Evolutionary conservation across 2,888 invertebrate genomes (phyloP).

Genomic region (Teinopalpus imperialis): DNA sequence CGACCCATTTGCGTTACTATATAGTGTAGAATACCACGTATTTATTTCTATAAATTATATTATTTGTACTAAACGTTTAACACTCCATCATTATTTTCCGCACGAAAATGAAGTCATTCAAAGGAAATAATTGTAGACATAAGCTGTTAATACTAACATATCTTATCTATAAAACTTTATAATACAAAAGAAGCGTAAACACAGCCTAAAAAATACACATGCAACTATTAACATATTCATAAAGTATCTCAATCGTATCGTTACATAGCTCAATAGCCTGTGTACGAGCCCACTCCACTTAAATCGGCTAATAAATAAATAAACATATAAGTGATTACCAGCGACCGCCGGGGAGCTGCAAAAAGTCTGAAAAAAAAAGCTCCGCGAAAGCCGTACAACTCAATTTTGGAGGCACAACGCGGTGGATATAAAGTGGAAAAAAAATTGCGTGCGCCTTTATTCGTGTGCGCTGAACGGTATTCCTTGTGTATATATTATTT

Average conservation of each 20-base stretch:
- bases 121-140: too few species aligned
- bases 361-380: slow-evolving; percentile 55
- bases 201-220: slow-evolving; percentile 26
- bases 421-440: slow-evolving; percentile 66
- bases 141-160: slow-evolving; percentile 7
- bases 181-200: background rate
- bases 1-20: too few species aligned
- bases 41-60: too few species aligned
- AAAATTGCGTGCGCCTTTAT: slow-evolving; percentile 55
- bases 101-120: too few species aligned
- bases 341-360: slow-evolving; percentile 68
- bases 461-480: slow-evolving; percentile 39
- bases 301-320: slow-evolving; percentile 66
- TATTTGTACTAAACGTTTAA: too few species aligned
- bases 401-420: slow-evolving; percentile 77
- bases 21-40: too few species aligned
- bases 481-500: slow-evolving; percentile 24
- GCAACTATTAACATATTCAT: slow-evolving; percentile 23
- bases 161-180: background rate
- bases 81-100: too few species aligned
- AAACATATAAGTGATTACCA: slow-evolving; percentile 71
- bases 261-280: slow-evolving; percentile 28
- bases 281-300: slow-evolving; percentile 27
- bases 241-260: slow-evolving; percentile 17
- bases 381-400: slow-evolving; percentile 72